Evolutionary conservation across 2,797 vertebrate species (phyloP), one percentile per base, ranked within the genome.

Genomic region (Myotis pilosus): DNA sequence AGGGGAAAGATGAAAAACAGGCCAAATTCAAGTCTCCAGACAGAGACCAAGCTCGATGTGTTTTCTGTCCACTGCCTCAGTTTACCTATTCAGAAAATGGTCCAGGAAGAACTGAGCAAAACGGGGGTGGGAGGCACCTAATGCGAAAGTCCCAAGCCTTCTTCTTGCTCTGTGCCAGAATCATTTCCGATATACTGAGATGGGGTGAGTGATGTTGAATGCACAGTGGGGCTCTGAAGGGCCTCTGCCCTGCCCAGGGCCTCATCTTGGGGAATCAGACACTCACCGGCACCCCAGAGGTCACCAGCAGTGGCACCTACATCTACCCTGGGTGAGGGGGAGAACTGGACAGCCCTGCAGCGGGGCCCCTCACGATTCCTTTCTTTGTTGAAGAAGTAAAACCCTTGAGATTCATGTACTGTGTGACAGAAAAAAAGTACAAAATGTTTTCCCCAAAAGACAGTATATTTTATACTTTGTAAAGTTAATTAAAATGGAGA

Each of bases 391-490:
- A 96, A 95, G 88, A 97, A 89, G 96, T 96, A 97, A 96, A 97
- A 87, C 76, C 92, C 97, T 97, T 69, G 87, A 96, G 97, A 97
- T 95, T 98, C 98, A 96, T 94, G 98, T 98, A 98, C 98, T 98
- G 98, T 98, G 98, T 92, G 96, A 89, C 1, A 62, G 47, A 72
- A 86, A 86, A 96, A 96, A 86, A 96, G 93, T 87, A 93, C 97
- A 96, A 97, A 96, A 97, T 96, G 97, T 97, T 95, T 94, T 96
- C 93, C 95, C 47, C 94, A 94, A 98, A 98, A 98, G 89, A 98
- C 98, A 97, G 98, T 98, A 98, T 98, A 98, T 98, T 98, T 98
- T 98, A 97, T 98, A 98, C 97, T 98, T 98, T 98, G 98, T 98
- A 98, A 98, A 98, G 98, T 97, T 98, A 92, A 98, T 98, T 98